Evolutionary conservation across 2,113 vertebrate genomes (phyloP), one percentile per base, ranked within the genome.

Genomic region (Bos javanicus): DNA sequence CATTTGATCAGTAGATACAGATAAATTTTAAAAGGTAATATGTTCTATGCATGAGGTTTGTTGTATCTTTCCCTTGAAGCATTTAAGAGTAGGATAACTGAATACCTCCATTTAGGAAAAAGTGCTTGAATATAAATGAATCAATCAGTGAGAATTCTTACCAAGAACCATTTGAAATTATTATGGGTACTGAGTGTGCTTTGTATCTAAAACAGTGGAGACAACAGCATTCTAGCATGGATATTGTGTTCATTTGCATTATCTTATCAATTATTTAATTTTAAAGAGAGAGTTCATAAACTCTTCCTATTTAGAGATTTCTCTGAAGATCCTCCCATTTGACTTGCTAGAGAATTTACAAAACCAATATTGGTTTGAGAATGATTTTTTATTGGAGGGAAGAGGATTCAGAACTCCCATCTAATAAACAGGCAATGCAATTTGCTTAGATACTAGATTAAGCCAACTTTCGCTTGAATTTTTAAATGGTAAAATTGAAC

Each of bases 251-350:
- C 43, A 88, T 84, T 90, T 88, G 8, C 9, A 48, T 54, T 48
- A 78, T 28, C 83, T 95, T 84, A 83, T 87, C 28, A 86, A 30
- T 91, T 93, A 57, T 87, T 87, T 87, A 91, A 64, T 84, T 95
- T 82, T 80, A 86, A 91, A 64, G 43, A 94, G 46, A 81, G 4
- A n/a, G 7, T 50, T 59, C 3, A 54, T 67, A 92, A 80, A 62
- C 54, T 56, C 28, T 52, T 54, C 7, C 6, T 43, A 2, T 30
- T 17, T 57, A 74, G 28, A 64, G 4, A 36, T 64, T 83, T 81
- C 56, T 93, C 39, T 80, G 87, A 91, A 83, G 76, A 84, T 50
- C 76, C 15, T 86, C 4, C 6, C 64, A 28, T 56, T 81, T 95
- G 30, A 14, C 10, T 94, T 33, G 60, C 2, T 74, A 23, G 21